Percentiles rank a stretch among this genome's conserved stretches.
phyloP scores from a whole-genome alignment of 1,140 invertebrate genomes.

The Nephotettix cincticeps region DNA sequence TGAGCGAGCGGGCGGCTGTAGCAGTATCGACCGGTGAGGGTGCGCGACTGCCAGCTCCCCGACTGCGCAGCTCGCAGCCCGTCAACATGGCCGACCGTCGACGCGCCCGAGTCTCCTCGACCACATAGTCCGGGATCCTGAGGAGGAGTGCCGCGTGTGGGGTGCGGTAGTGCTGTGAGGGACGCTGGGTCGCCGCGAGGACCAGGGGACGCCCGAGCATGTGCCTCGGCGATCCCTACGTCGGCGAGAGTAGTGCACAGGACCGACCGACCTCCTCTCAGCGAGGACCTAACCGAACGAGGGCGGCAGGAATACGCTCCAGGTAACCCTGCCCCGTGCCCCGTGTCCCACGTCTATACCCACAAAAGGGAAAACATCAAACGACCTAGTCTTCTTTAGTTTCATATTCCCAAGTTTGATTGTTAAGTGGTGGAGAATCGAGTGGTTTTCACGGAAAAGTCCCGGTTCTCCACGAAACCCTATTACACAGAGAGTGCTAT shows the following conservation, averaged over 20 bases:
- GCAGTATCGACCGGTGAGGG: constrained; percentile 5
- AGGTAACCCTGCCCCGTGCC: constrained; percentile 11
- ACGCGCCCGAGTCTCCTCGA: neutral
- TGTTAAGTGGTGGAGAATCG: too few relatives aligned
- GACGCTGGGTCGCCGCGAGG: too few relatives aligned
- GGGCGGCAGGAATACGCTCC: constrained; percentile 16
- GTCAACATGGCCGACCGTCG: neutral
- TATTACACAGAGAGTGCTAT: too few relatives aligned
- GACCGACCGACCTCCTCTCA: neutral
- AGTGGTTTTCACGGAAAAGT: too few relatives aligned
- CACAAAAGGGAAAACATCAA: too few relatives aligned
- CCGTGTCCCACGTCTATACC: too few relatives aligned
- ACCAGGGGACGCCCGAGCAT: neutral
- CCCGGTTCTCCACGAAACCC: too few relatives aligned
- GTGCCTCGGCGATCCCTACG: neutral
- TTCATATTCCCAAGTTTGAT: too few relatives aligned
- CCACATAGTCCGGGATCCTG: neutral
- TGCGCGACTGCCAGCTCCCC: neutral
- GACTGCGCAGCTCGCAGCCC: neutral
- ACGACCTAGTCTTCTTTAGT: too few relatives aligned
- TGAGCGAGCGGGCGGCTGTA: neutral
- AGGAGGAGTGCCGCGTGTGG: neutral
- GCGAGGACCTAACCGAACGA: neutral
- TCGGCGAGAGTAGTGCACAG: neutral
- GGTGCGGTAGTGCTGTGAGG: neutral